Evolutionary conservation across 2,797 vertebrate genomes (phyloP).

Genomic region (Cossypha caffra): DNA sequence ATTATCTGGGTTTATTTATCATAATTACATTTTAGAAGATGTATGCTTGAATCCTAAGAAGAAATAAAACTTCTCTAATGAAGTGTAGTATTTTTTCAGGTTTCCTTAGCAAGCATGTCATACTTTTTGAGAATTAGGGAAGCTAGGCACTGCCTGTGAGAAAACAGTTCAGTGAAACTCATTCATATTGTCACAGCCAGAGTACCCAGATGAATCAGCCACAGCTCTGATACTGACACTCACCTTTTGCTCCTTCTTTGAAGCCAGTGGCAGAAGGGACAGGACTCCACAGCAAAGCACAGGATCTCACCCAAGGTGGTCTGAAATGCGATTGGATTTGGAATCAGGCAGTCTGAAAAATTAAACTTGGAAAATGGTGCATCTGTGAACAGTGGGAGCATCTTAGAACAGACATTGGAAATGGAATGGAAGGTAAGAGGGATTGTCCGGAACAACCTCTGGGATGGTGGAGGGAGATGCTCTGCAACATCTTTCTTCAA

Average conservation of each 20-base stretch:
- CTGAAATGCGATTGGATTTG: not conserved
- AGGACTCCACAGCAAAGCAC: not conserved
- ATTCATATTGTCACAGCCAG: not conserved
- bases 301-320: not conserved
- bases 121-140: not conserved
- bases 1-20: not conserved
- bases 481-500: not conserved
- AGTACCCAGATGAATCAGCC: not conserved
- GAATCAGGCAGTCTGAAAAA: not conserved
- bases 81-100: not conserved
- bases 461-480: not conserved
- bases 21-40: not conserved
- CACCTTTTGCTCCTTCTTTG: not conserved
- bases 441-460: not conserved
- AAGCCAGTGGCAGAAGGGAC: not conserved
- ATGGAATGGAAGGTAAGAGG: not conserved
- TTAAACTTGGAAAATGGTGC: not conserved
- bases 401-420: not conserved
- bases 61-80: not conserved
- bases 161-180: not conserved
- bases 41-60: not conserved
- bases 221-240: not conserved
- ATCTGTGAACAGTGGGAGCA: not conserved
- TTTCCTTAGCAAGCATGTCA: not conserved
- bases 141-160: not conserved